A percentile compares a stretch with the other conserved stretches of the same genome.
These are phyloP conservation scores for Merodon equestris DNA, from an alignment of 2,888 invertebrate species.

Conservation along the genomic window DNA sequence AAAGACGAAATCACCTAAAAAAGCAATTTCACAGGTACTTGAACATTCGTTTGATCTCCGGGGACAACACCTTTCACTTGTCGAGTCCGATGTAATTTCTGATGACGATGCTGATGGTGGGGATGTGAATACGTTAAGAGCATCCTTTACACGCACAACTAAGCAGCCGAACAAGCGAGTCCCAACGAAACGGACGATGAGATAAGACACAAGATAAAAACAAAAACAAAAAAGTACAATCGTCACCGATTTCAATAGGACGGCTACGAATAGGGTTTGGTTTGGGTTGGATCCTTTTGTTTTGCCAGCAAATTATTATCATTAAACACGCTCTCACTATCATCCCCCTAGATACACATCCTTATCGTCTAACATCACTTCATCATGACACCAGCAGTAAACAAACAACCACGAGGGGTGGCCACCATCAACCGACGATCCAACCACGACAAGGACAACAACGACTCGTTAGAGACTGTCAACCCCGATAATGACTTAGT, in stretches of 20 bases:
- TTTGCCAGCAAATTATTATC: constrained; percentile 58
- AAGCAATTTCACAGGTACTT: constrained; percentile 66
- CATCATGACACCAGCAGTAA: constrained; percentile 58
- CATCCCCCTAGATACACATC: constrained; percentile 46
- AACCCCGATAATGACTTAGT: constrained; percentile 50
- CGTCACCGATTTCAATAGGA: no score
- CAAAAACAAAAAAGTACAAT: neutral
- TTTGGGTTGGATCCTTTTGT: constrained; percentile 43
- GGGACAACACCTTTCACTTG: constrained; percentile 33
- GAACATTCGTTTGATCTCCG: constrained; percentile 40
- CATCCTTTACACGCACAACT: constrained; percentile 62
- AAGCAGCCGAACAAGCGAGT: constrained; percentile 26
- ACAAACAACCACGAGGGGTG: constrained; percentile 25
- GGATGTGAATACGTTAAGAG: constrained; percentile 39
- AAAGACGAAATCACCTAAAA: constrained; percentile 33
- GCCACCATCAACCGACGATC: no score
- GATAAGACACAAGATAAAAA: neutral
- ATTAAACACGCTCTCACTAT: constrained; percentile 46
- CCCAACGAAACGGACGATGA: neutral
- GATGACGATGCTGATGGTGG: no score
- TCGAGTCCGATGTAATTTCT: no score
- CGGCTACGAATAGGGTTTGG: no score
- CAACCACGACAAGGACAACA: constrained; percentile 46
- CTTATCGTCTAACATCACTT: constrained; percentile 67
- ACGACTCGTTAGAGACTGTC: constrained; percentile 33